A percentile compares a stretch with the other conserved stretches of the same genome.
Conservation (phyloP, 1,140 invertebrate species). For the Nasonia giraulti region DNA sequence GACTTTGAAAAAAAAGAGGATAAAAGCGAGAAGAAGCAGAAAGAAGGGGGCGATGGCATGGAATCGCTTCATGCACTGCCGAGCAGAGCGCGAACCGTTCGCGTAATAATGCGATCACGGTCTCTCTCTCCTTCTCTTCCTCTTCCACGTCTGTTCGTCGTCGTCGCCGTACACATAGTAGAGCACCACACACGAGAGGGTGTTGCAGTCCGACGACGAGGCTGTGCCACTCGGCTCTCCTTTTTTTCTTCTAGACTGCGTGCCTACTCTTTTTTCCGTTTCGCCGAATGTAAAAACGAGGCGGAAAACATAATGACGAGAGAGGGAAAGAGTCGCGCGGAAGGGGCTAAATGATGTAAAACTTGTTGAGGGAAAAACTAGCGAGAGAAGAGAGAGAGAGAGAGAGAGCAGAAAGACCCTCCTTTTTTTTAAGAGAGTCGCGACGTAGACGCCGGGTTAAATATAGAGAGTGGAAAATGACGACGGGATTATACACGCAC, state of each 20-base stretch:
- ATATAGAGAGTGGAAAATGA: neutral
- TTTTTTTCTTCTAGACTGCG: neutral
- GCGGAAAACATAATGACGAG: conserved; percentile 44
- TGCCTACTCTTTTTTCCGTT: conserved; percentile 45
- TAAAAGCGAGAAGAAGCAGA: conserved; percentile 20
- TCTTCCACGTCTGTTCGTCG: neutral
- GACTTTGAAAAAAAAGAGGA: conserved; percentile 10
- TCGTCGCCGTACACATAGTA: conserved; percentile 10
- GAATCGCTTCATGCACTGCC: conserved; percentile 50
- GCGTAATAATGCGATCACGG: conserved; percentile 50
- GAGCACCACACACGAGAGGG: conserved; percentile 26
- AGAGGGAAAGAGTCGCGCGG: neutral
- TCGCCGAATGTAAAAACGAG: conserved; percentile 48
- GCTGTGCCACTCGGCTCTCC: conserved; percentile 5
- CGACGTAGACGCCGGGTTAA: neutral
- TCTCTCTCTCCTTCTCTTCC: neutral
- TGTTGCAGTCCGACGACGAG: neutral
- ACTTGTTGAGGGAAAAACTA: conserved; percentile 16
- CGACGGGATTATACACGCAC: neutral
- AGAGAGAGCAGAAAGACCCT: neutral
- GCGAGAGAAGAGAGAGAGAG: neutral
- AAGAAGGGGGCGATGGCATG: conserved; percentile 25
- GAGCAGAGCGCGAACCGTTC: conserved; percentile 48
- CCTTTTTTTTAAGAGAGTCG: neutral
- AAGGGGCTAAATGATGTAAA: conserved; percentile 37